Conservation (phyloP, 2,797 vertebrate genomes). For the Alexandromys oeconomus region DNA sequence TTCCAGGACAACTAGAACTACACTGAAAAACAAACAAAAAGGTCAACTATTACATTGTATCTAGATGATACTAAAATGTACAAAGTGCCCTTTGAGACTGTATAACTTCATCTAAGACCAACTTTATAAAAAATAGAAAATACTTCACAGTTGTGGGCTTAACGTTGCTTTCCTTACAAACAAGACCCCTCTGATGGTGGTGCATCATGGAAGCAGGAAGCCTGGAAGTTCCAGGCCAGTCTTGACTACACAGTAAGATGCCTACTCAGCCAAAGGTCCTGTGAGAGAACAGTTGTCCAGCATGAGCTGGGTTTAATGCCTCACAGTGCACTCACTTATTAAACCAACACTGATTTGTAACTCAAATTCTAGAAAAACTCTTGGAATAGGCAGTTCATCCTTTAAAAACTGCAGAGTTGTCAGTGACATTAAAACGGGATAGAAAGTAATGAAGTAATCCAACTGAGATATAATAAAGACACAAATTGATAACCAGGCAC, state of each 20-base stretch:
- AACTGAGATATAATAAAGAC: constrained; percentile 56
- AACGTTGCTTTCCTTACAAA: background rate
- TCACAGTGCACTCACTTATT: no score
- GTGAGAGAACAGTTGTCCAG: no score
- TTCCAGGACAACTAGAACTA: background rate
- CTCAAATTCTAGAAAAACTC: background rate
- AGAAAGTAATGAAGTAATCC: constrained; percentile 64
- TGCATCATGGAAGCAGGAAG: background rate
- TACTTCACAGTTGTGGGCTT: constrained; percentile 25
- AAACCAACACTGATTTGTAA: constrained; percentile 30
- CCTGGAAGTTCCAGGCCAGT: background rate
- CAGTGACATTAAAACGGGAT: constrained; percentile 50
- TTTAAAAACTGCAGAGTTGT: constrained; percentile 42
- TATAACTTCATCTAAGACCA: constrained; percentile 1
- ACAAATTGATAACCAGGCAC: constrained; percentile 58
- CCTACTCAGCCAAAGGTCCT: background rate
- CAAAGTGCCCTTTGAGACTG: background rate
- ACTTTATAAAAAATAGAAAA: background rate
- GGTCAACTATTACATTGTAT: background rate
- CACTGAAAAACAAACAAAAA: background rate
- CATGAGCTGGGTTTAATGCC: background rate
- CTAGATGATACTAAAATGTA: constrained; percentile 2
- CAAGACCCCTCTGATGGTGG: background rate
- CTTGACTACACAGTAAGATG: background rate
- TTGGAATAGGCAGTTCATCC: constrained; percentile 13